Evolutionary conservation across 2,797 vertebrate genomes (phyloP).

Genomic region (Oreochromis grahami): DNA sequence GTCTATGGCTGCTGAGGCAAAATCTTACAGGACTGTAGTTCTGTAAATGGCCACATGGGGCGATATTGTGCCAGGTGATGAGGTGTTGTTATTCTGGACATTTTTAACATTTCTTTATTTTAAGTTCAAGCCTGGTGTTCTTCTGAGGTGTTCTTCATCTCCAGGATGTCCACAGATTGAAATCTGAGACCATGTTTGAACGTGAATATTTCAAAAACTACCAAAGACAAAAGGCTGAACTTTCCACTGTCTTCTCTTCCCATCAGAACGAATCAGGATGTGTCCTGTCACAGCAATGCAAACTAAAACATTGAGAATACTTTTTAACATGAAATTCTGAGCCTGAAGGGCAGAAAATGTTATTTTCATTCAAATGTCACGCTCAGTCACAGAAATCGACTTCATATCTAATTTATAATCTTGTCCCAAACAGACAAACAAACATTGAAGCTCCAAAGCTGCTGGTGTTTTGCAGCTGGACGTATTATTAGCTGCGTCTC

Average conservation of each 20-base stretch:
- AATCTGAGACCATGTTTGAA: neutral
- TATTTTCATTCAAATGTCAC: neutral
- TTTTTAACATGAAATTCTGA: neutral
- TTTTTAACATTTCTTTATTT: rapidly evolving
- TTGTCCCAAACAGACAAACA: neutral
- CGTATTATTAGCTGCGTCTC: neutral
- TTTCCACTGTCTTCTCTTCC: neutral
- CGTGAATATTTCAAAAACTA: rapidly evolving
- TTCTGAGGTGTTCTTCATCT: neutral
- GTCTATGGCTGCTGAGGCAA: neutral
- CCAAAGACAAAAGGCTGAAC: neutral
- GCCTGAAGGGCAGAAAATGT: neutral
- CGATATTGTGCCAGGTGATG: neutral
- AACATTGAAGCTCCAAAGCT: neutral
- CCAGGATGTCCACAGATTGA: neutral
- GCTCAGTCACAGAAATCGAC: neutral
- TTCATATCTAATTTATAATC: neutral
- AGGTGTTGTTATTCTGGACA: neutral
- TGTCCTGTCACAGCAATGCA: neutral
- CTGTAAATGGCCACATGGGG: neutral
- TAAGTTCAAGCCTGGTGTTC: neutral
- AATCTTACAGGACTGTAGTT: neutral
- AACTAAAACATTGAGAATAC: rapidly evolving
- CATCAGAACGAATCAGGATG: neutral
- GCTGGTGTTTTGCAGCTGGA: neutral